Evolutionary conservation across 2,113 vertebrate species (phyloP), one percentile per base, ranked within the genome.

Genomic region (Mesocricetus auratus): DNA sequence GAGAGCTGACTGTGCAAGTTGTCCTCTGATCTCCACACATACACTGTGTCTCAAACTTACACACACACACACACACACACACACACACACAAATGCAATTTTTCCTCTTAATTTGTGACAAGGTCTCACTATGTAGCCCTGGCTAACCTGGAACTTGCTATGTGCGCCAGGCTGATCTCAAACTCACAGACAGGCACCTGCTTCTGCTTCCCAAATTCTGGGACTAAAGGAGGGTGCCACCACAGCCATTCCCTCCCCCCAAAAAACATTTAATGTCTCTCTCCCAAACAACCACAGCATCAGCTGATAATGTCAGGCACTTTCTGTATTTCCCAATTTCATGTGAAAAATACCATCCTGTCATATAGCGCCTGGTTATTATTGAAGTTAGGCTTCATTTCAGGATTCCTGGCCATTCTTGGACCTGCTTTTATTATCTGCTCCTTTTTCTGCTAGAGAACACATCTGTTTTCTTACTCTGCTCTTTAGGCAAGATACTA

Each of bases 341-440:
- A 29, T 53, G 64, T 90, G 22, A 93, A n/a, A 90, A 89, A 39
- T 3, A 87, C 39, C 53, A 71, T 2, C 15, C 71, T 31, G 36
- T 47, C 8, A 19, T 64, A 89, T 50, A 82, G 42, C 26, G 29
- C 39, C 56, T 60, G 16, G 78, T 68, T 82, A 88, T 22, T 45
- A 85, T 5, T 60, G 31, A 91, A 50, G 33, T 79, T 56, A 69
- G 78, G 24, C 36, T 66, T 58, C 78, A 82, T 94, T 71, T 87
- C 53, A 87, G 60, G 53, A 24, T 64, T 77, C 75, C 6, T 92
- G 39, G 50, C 19, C 86, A 73, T 90, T 90, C 92, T n/a, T 87
- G 92, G 29, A 86, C 45, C 39, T 89, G 29, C 58, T 89, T 86
- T 60, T 75, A 94, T 87, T 75, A 71, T 33, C 86, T 90, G 36